phyloP scores from a whole-genome alignment of 2,113 vertebrate genomes.

The Nansenia antarctica region DNA sequence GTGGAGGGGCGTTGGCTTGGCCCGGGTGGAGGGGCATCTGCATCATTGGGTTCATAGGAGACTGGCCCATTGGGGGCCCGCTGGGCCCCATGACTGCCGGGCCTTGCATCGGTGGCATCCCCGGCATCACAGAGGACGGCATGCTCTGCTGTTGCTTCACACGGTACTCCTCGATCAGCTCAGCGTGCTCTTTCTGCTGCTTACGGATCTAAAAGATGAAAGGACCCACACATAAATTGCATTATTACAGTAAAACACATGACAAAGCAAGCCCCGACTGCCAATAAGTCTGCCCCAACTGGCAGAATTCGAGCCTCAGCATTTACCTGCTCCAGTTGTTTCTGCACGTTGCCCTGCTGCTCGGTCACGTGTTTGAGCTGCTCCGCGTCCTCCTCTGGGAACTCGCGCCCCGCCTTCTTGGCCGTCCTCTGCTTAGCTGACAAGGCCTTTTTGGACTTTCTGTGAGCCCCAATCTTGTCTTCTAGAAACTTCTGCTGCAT shows the following conservation, averaged over 20 bases:
- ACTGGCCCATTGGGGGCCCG: constrained; percentile 77
- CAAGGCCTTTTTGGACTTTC: constrained; percentile 97
- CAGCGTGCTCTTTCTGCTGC: constrained; percentile 96
- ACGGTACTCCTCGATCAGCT: constrained; percentile 94
- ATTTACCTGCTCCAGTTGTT: constrained; percentile 95
- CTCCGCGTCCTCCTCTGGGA: constrained; percentile 96
- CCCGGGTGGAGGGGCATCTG: constrained; percentile 76
- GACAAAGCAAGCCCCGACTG: neutral
- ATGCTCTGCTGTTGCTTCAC: constrained; percentile 89
- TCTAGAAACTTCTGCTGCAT: constrained; percentile 99
- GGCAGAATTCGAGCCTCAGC: no score
- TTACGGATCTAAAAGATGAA: constrained; percentile 88
- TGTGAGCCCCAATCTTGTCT: constrained; percentile 95
- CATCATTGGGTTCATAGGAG: constrained; percentile 70
- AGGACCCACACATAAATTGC: neutral
- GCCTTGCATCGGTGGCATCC: constrained; percentile 69
- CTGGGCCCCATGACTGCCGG: constrained; percentile 74
- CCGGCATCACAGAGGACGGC: constrained; percentile 78
- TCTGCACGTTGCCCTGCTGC: constrained; percentile 97
- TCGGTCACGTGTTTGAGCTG: constrained; percentile 98
- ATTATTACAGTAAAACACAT: neutral
- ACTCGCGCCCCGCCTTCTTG: constrained; percentile 95
- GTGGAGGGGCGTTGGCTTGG: constrained; percentile 73
- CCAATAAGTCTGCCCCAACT: no score
- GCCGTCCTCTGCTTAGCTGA: constrained; percentile 97